Base-by-base conservation (phyloP, 1,140 invertebrate species). In the Drosophila elegans region DNA sequence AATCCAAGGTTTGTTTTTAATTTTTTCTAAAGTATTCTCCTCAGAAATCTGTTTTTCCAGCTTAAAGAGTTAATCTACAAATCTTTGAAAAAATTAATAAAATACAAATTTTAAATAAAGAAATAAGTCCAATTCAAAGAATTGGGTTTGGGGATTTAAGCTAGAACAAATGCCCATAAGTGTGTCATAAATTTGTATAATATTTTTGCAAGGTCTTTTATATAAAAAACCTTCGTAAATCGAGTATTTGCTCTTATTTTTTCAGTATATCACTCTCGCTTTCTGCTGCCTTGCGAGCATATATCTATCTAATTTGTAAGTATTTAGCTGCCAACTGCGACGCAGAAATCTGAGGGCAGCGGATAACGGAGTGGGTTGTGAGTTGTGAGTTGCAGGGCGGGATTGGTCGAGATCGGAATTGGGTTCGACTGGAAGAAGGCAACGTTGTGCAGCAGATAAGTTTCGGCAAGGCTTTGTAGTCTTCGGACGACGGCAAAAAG, bases 391-490 rank as follows among this genome's bases (percentile, higher is more conserved):
- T 12, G 25, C 6, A 11, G 46, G 46, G 46, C 48, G 48, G 48
- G 29, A 48, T 48, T n/a, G n/a, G 48, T 29, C 9, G 57, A 11
- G 34, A 38, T 48, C 34, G 42, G 68, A 71, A 57, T 72, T 57
- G 52, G 64, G 64, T 64, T 57, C 54, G 42, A 32, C 42, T 63
- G 38, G 29, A 48, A 48, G 64, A 21, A 21, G 16, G 16, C 16
- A 21, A 21, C 49, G 34, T 88, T 78, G 79, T 74, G 81, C 77
- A 68, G 57, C 49, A 83, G 83, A 89, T 89, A 90, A 78, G 66
- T 80, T 89, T 89, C 80, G 85, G 84, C 81, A 85, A 90, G 69
- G 63, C 77, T 86, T 90, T 89, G 80, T 85, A 90, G 80, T 86
- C 76, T 68, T 60, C 51, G 53, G 55, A 57, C 42, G 45, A 44